Evolutionary conservation across 2,797 vertebrate species (phyloP), one percentile per base, ranked within the genome.

Genomic region (Synanceia verrucosa): DNA sequence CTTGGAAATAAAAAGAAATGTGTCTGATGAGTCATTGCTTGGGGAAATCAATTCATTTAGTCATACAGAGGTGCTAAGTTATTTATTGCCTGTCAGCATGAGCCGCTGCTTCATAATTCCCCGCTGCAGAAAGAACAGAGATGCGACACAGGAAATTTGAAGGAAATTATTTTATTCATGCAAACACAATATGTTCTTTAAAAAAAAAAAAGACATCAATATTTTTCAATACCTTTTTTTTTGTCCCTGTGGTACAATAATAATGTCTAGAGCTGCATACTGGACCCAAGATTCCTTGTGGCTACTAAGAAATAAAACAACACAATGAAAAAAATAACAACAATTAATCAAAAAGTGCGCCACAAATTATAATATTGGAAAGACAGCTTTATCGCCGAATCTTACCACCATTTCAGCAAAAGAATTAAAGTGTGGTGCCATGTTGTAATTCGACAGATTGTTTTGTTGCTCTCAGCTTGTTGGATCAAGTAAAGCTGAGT

Each of bases 41-140:
- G 82, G 90, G 89, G 89, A 95, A 96, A 95, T 88, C 93, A 95
- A 95, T 96, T 96, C 88, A 95, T 96, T 96, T 94, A 96, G 94
- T 94, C 91, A 93, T 89, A 95, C 88, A 77, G 87, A 93, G 93
- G 89, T 78, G 59, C 84, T 79, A 86, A 87, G 90, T 96, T 96
- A 96, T 97, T 97, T 96, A 97, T 96, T 94, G 94, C 93, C 93
- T 95, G 94, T 95, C 95, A 96, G 91, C 90, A 89, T 82, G 93
- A 86, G 88, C 91, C 92, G 91, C 94, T 95, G 92, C 91, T 93
- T 95, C 93, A 95, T 96, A 94, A 95, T 94, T 94, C 83, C 88
- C 90, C 9, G 72, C 62, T 47, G 74, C 60, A 58, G 82, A 80
- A 77, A 85, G 62, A 80, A 78, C 58, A 68, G 70, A 71, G 66